Percentiles rank a stretch among this genome's conserved stretches.
These are phyloP conservation scores for Chironomus striatipennis DNA, from an alignment of 1,140 invertebrate species.

Conservation along the genomic window DNA sequence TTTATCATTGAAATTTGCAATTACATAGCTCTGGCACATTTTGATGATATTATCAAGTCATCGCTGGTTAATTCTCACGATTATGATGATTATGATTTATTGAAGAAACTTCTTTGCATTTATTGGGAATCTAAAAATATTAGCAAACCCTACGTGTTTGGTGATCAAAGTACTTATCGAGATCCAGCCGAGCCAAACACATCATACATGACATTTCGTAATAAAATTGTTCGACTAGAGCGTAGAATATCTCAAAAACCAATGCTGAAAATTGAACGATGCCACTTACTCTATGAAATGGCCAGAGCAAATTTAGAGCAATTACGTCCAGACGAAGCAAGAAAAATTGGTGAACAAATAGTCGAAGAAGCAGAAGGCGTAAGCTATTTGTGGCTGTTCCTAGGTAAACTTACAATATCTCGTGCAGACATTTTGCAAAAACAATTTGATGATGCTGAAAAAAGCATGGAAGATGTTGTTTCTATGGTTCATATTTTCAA, in stretches of 20 bases:
- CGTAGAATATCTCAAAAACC: background rate
- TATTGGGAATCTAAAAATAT: background rate
- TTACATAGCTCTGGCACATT: background rate
- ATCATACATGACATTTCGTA: background rate
- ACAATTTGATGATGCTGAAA: background rate
- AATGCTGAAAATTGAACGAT: background rate
- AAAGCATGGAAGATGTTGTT: background rate
- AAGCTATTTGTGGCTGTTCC: background rate
- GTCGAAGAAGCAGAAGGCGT: background rate
- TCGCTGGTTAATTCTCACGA: background rate
- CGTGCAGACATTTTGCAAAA: background rate
- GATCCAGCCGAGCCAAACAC: background rate
- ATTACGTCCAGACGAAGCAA: background rate
- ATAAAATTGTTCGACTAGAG: background rate
- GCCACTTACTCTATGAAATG: background rate
- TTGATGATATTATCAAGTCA: background rate
- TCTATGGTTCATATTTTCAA: background rate
- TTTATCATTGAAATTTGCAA: background rate
- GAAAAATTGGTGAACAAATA: background rate
- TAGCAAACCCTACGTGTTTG: background rate
- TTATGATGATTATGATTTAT: background rate
- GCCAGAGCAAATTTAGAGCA: background rate
- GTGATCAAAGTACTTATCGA: background rate
- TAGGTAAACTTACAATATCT: background rate
- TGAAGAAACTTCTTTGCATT: background rate